Evolutionary conservation across 2,888 invertebrate genomes (phyloP).

Genomic region (Cataglyphis altisquamis): DNA sequence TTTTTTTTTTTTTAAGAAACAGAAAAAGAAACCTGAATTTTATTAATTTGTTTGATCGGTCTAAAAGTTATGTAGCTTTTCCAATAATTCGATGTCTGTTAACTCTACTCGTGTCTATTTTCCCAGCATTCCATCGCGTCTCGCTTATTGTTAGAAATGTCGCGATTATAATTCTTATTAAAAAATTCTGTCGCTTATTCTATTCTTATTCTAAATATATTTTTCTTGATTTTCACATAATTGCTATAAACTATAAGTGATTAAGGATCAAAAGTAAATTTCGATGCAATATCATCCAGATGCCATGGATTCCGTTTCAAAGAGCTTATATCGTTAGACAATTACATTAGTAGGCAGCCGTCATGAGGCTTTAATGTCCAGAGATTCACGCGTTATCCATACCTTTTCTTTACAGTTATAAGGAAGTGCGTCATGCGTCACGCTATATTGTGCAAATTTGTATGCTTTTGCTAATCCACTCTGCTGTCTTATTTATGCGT

Average conservation of each 20-base stretch:
- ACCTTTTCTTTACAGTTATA: slow-evolving; percentile 52
- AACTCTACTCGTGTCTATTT: neutral
- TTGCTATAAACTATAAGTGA: slow-evolving; percentile 3
- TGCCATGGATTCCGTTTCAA: neutral
- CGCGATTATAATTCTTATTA: neutral
- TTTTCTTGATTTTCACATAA: neutral
- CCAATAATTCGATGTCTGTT: slow-evolving; percentile 34
- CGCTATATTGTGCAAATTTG: slow-evolving; percentile 53
- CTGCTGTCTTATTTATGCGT: slow-evolving; percentile 51
- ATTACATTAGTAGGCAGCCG: slow-evolving; percentile 22
- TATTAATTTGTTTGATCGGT: slow-evolving; percentile 11
- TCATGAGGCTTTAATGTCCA: slow-evolving; percentile 13
- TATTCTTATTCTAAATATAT: neutral
- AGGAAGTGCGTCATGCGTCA: slow-evolving; percentile 56
- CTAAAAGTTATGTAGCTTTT: slow-evolving; percentile 1
- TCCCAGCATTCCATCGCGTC: neutral
- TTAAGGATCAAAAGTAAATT: neutral
- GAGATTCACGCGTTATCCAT: slow-evolving; percentile 34
- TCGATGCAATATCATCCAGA: neutral
- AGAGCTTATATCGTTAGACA: neutral
- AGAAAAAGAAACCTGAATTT: slow-evolving; percentile 31
- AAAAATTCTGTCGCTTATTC: neutral
- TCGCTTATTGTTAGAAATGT: slow-evolving; percentile 1
- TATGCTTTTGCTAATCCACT: slow-evolving; percentile 51
- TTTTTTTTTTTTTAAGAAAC: neutral